Conservation (phyloP, 92 coral and sea anemone species). For the Palythoa grandiflora region DNA sequence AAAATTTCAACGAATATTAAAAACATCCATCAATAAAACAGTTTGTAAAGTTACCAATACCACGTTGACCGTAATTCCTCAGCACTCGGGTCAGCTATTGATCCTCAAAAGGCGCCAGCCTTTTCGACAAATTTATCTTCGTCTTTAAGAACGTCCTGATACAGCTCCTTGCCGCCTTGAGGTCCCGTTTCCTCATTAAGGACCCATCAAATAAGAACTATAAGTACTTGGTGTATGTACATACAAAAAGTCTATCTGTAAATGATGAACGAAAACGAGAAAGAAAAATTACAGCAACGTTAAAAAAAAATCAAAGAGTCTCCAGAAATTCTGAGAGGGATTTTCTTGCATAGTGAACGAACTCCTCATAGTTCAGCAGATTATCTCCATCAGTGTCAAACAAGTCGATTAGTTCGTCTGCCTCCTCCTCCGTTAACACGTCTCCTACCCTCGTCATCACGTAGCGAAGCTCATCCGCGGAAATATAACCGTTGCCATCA, state of each 20-base stretch:
- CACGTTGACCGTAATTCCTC: no score
- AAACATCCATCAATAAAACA: no score
- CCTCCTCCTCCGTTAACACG: constrained; percentile 72
- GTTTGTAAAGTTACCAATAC: no score
- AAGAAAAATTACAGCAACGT: background rate
- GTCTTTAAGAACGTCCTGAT: no score
- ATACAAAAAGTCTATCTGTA: background rate
- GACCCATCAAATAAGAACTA: no score
- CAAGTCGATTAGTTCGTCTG: constrained; percentile 86
- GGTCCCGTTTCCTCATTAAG: no score
- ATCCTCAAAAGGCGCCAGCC: no score
- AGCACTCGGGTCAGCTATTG: no score
- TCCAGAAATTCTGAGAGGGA: constrained; percentile 67
- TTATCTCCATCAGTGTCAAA: constrained; percentile 88
- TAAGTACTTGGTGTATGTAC: no score
- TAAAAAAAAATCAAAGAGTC: constrained; percentile 26
- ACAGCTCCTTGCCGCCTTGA: no score
- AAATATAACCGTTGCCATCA: constrained; percentile 83
- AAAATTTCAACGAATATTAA: no score
- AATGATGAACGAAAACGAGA: background rate
- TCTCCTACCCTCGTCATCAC: constrained; percentile 79
- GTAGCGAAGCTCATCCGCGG: constrained; percentile 78
- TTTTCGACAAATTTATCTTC: no score
- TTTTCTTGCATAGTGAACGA: constrained; percentile 71
- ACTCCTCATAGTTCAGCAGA: constrained; percentile 82